Evolutionary conservation across 2,888 invertebrate genomes (phyloP).

Genomic region (Lochmaea capreae): DNA sequence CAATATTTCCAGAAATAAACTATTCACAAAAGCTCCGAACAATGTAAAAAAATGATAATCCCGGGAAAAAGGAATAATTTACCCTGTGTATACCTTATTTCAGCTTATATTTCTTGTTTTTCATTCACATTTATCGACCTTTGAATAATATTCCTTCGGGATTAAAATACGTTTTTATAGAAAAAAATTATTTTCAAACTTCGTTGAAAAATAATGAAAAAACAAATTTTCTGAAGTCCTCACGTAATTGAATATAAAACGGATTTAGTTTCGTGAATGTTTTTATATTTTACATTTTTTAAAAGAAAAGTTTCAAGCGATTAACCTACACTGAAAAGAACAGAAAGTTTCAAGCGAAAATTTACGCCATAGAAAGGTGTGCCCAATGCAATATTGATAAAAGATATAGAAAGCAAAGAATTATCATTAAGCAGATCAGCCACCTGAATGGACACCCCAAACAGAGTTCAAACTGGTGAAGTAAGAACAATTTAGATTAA

Average conservation of each 20-base stretch:
- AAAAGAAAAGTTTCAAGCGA: neutral
- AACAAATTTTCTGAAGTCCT: neutral
- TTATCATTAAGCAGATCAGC: too few relatives aligned
- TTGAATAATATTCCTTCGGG: neutral
- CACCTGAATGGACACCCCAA: too few relatives aligned
- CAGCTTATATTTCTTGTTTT: neutral
- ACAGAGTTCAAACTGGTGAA: too few relatives aligned
- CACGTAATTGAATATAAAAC: conserved; percentile 4
- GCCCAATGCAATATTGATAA: too few relatives aligned
- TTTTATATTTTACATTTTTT: neutral
- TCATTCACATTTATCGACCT: neutral
- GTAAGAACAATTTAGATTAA: too few relatives aligned
- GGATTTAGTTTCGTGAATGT: neutral
- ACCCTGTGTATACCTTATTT: too few relatives aligned
- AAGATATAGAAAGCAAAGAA: too few relatives aligned
- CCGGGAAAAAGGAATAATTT: too few relatives aligned
- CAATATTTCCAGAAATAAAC: too few relatives aligned
- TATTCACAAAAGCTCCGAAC: too few relatives aligned
- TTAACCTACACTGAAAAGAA: neutral
- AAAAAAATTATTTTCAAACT: neutral
- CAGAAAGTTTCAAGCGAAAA: neutral
- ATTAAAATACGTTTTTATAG: neutral
- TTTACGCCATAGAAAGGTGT: too few relatives aligned
- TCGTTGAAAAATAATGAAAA: neutral
- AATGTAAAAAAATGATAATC: too few relatives aligned